Conservation (phyloP, 1,140 invertebrate genomes). For the Saccostrea glomerata region DNA sequence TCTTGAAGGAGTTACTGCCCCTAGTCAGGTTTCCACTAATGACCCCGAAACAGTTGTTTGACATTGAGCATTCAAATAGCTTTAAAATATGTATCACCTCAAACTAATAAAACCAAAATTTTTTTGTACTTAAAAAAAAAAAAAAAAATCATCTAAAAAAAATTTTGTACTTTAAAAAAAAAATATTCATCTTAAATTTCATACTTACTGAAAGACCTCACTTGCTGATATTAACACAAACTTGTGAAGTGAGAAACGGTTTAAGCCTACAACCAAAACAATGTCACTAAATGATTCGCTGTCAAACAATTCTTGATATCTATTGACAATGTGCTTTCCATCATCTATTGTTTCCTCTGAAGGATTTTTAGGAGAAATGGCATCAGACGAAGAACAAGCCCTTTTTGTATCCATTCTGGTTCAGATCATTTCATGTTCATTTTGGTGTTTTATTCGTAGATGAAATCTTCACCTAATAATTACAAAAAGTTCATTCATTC, state of each 20-base stretch:
- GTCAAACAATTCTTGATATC: slow-evolving; percentile 67
- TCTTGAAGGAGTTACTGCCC: slow-evolving; percentile 69
- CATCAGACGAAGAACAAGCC: neutral
- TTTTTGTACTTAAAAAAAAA: no score
- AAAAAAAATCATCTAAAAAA: no score
- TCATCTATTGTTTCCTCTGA: slow-evolving; percentile 62
- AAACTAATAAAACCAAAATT: neutral
- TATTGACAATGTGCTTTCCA: slow-evolving; percentile 60
- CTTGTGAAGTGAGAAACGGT: slow-evolving; percentile 67
- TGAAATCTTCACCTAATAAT: neutral
- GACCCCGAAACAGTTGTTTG: no score
- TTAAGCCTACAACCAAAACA: slow-evolving; percentile 63
- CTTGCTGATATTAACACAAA: slow-evolving; percentile 72
- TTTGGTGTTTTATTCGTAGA: neutral
- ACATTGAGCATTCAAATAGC: no score
- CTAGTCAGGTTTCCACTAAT: slow-evolving; percentile 73
- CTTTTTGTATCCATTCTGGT: slow-evolving; percentile 11
- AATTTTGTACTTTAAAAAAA: neutral
- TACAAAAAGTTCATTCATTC: neutral
- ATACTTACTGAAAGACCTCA: slow-evolving; percentile 74
- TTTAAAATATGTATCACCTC: neutral
- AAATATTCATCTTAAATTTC: neutral
- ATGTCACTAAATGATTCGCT: slow-evolving; percentile 68
- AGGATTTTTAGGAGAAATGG: slow-evolving; percentile 6
- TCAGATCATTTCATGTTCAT: neutral